Conservation (phyloP, 2,888 invertebrate species). For the Thymelicus acteon region DNA sequence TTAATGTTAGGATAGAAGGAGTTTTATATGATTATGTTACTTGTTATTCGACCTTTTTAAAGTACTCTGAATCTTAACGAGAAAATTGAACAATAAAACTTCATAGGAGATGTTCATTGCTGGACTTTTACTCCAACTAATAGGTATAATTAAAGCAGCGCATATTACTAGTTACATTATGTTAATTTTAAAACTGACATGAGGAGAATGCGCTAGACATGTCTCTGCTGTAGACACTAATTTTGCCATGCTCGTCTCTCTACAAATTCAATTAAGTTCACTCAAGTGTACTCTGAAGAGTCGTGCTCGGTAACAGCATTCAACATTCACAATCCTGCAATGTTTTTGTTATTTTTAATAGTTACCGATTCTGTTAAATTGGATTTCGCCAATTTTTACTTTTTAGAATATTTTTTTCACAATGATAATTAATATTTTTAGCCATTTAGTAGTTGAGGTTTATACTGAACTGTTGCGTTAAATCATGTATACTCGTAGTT, state of each 20-base stretch:
- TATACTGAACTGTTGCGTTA: too few species aligned
- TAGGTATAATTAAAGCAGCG: background rate
- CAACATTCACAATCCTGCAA: slow-evolving; percentile 7
- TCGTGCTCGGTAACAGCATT: slow-evolving; percentile 18
- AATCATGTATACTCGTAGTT: too few species aligned
- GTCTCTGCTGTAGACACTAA: slow-evolving; percentile 17
- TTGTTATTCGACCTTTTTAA: slow-evolving; percentile 15
- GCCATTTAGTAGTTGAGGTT: too few species aligned
- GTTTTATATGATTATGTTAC: slow-evolving; percentile 8
- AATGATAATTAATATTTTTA: too few species aligned
- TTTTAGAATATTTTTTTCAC: background rate
- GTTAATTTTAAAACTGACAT: slow-evolving; percentile 25
- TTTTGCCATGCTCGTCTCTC: slow-evolving; percentile 20
- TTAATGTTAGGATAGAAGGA: slow-evolving; percentile 14
- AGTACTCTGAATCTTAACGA: background rate
- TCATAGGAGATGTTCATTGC: background rate
- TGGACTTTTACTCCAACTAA: background rate
- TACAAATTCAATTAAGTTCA: slow-evolving; percentile 30
- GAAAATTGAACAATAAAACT: background rate
- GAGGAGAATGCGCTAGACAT: slow-evolving; percentile 16
- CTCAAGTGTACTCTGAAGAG: slow-evolving; percentile 18
- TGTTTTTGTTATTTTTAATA: background rate
- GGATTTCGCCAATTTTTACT: background rate
- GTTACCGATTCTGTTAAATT: background rate
- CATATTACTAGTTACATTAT: slow-evolving; percentile 1